Base-by-base conservation (phyloP, 2,797 vertebrate genomes). In the Galago senegalensis region DNA sequence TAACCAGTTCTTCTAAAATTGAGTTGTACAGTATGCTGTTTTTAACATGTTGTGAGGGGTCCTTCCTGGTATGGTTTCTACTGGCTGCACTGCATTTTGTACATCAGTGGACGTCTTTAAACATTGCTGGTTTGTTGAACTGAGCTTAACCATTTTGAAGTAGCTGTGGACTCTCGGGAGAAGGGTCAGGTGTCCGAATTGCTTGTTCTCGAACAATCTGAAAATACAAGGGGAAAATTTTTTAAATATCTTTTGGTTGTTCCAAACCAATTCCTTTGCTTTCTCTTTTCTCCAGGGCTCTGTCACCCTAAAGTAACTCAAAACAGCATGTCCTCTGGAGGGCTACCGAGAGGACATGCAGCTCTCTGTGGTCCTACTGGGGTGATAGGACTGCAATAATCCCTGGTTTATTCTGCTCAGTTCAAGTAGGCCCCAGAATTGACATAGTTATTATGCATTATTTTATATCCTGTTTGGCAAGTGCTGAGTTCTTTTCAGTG, bases 11-110 rank as follows among this genome's bases (percentile, higher is more conserved):
- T 72, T 79, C 75, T 69, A 34, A 94, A 89, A 88, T 69, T 70
- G 84, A 95, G 70, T 85, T 37, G 18, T 72, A 34, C 25, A 79
- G 27, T 37, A 25, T 77, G 29, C 40, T 94, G 12, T 93, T 93
- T 93, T 93, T 91, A 83, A 76, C 53, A 63, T 70, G 69, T 61
- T 31, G 5, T 16, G 31, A 81, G 3, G 46, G 34, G 18, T 25
- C 82, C 34, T 91, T 85, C 46, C 67, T 1, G 31, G 34, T 31
- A 2, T 20, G 43, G 73, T 89, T 69, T 65, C 56, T 63, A 72
- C 34, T 73, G 46, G 14, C 69, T 56, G 20, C 8, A 17, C 18
- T 60, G 46, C 58, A 37, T 86, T 77, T 18, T 46, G 12, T 65
- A 46, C 11, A 43, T 84, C 58, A 40, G 12, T n/a, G 14, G 79